Evolutionary conservation across 2,797 vertebrate genomes (phyloP).

Genomic region (Pogoniulus pusillus): DNA sequence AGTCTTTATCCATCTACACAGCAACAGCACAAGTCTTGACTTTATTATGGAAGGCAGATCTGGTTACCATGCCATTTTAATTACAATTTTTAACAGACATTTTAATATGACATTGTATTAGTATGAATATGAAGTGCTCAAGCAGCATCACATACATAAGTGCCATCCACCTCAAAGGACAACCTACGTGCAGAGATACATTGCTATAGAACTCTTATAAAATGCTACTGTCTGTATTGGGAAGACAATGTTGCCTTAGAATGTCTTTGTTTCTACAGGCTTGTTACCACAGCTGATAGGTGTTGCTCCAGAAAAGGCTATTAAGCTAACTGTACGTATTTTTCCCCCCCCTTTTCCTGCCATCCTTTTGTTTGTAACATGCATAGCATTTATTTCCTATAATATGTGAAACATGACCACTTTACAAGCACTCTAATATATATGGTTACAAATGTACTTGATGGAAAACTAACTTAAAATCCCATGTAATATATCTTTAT

Average conservation of each 20-base stretch:
- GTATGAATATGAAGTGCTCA: background rate
- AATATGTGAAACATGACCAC: conserved; percentile 37
- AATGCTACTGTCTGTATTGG: conserved; percentile 26
- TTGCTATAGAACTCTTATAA: conserved; percentile 8
- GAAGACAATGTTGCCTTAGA: conserved; percentile 62
- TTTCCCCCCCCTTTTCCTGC: background rate
- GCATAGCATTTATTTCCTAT: conserved; percentile 55
- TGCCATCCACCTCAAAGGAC: background rate
- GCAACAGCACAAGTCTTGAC: background rate
- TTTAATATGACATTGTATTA: background rate
- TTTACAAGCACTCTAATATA: conserved; percentile 52
- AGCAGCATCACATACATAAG: background rate
- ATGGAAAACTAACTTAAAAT: conserved; percentile 28
- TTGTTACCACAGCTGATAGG: conserved; percentile 97
- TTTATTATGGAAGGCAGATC: background rate
- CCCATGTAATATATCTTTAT: conserved; percentile 65
- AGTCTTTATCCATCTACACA: background rate
- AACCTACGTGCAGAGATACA: background rate
- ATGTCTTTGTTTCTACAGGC: conserved; percentile 84
- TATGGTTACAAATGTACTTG: conserved; percentile 41
- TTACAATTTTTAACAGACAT: background rate
- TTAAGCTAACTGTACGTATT: conserved; percentile 96
- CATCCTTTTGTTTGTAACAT: conserved; percentile 15
- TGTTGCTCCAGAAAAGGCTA: conserved; percentile 98
- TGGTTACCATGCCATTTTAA: background rate